These are phyloP conservation scores for Pristionchus entomophagus DNA, from an alignment of 2,888 invertebrate genomes.

Conservation along the genomic window DNA sequence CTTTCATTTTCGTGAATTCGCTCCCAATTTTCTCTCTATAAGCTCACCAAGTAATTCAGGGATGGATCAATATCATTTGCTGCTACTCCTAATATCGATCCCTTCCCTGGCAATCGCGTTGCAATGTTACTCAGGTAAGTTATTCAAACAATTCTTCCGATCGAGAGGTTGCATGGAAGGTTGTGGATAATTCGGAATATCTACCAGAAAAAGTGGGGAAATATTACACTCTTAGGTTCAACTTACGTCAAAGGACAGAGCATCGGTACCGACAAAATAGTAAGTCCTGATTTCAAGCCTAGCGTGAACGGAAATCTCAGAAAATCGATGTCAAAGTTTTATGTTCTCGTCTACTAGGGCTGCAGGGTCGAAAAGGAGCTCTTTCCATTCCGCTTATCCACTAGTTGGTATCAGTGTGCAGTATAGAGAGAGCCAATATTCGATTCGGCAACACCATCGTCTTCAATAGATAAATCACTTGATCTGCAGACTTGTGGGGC, in stretches of 20 bases:
- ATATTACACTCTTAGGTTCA: not conserved
- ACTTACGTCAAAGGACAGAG: constrained; percentile 36
- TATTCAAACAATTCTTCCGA: too few species aligned
- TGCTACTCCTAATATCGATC: not conserved
- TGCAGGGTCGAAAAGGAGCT: too few species aligned
- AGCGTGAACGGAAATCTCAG: not conserved
- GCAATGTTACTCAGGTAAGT: too few species aligned
- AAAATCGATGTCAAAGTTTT: not conserved
- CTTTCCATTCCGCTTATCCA: too few species aligned
- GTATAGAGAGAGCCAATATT: too few species aligned
- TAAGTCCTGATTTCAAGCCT: not conserved
- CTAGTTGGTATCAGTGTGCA: too few species aligned
- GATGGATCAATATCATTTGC: not conserved
- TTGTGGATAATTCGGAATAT: not conserved
- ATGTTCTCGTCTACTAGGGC: too few species aligned
- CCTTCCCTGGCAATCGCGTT: not conserved
- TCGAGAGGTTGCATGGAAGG: too few species aligned
- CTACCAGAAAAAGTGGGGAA: too few species aligned
- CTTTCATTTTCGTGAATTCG: too few species aligned
- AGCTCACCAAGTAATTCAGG: not conserved
- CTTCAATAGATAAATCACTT: not conserved
- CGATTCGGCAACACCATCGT: too few species aligned
- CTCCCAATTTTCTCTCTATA: too few species aligned
- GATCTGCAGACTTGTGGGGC: not conserved
- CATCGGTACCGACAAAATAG: constrained; percentile 37